phyloP scores from a whole-genome alignment of 2,113 vertebrate species.

The Chinchilla lanigera region DNA sequence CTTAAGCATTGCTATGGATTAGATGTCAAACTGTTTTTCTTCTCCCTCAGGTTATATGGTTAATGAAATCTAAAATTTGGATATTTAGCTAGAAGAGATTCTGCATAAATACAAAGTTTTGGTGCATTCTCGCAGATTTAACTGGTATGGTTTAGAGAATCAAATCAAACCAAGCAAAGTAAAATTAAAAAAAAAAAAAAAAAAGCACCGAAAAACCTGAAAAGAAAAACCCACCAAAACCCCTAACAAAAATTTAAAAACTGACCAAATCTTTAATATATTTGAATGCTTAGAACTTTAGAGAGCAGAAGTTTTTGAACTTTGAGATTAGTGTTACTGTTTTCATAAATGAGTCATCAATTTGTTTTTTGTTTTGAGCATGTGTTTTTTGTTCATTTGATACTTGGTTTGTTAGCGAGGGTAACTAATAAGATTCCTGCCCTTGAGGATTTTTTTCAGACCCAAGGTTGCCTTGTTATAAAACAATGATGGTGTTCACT shows the following conservation, averaged over 20 bases:
- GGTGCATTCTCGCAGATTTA: neutral
- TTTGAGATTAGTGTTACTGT: neutral
- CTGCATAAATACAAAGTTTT: neutral
- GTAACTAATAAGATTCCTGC: slow-evolving; percentile 7
- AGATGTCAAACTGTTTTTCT: neutral
- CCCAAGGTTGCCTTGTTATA: slow-evolving; percentile 43
- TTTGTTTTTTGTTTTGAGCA: neutral
- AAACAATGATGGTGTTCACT: slow-evolving; percentile 34
- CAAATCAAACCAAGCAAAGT: neutral
- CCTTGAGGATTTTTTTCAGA: slow-evolving; percentile 48
- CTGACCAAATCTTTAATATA: neutral
- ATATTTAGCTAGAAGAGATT: neutral
- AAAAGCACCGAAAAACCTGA: no score
- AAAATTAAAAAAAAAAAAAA: neutral
- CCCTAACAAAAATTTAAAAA: slow-evolving; percentile 11
- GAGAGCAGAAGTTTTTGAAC: neutral
- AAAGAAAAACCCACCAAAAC: neutral
- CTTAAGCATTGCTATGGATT: neutral
- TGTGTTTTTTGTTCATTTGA: slow-evolving; percentile 13
- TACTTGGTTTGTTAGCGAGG: neutral
- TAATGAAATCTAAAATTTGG: neutral
- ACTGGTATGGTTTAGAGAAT: neutral
- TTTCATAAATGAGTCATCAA: slow-evolving; percentile 1
- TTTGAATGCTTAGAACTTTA: neutral
- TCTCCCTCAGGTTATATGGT: neutral